Evolutionary conservation across 2,888 invertebrate genomes (phyloP), one percentile per base, ranked within the genome.

Genomic region (Pseudolycoriella hygida): DNA sequence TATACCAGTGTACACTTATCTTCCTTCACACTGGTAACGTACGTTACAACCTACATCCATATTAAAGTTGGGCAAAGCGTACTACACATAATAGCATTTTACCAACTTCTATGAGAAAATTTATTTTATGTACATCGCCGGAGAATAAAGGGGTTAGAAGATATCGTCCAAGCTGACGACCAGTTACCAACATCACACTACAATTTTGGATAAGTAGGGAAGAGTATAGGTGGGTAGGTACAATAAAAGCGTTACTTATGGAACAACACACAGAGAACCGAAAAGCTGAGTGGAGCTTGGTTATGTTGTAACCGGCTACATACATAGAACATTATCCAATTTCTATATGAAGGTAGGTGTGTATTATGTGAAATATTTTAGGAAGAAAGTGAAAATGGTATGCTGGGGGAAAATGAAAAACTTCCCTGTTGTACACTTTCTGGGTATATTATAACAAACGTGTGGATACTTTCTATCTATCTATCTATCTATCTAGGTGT

Each of bases 181-280:
- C 34, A 34, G 34, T 34, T 34, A 34, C 34, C 34, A 34, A 34
- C 34, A 34, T 34, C 34, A 34, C 34, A 34, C 34, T 34, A 34
- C 34, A 34, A 14, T 14, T 34, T 34, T 14, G 8, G 15, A 3
- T 34, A 12, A 14, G 15, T 34, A 34, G n/a, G n/a, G 25, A 8
- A 8, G 25, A 25, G 25, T 25, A 25, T 25, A 25, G 25, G 25
- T 25, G 25, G 25, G 25, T 6, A 25, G 25, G 25, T 25, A 25
- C 25, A 25, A 25, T 25, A 25, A 25, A 25, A 25, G 25, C 25
- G 25, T 25, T 25, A 25, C 25, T 25, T 25, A 25, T 25, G 25
- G 25, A 25, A 25, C 25, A 25, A 25, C 25, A 25, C 8, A 25
- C 25, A 25, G 5, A 25, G 25, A 25, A 25, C 8, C 25, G 25